phyloP scores from a whole-genome alignment of 2,113 vertebrate genomes.

The Bambusicola thoracicus region DNA sequence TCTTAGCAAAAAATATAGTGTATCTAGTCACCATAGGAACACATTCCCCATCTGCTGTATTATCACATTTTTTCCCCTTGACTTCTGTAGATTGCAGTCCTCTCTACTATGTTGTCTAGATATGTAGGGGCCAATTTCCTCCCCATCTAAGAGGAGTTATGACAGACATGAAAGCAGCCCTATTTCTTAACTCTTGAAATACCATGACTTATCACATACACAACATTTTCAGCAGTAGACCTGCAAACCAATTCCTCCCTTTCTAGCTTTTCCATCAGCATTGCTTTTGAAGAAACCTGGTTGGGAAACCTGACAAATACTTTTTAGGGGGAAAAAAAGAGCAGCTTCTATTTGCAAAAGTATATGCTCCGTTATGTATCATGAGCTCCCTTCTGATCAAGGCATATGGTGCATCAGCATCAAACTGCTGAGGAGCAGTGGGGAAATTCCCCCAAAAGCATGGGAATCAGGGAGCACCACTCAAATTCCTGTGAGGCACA shows the following conservation, averaged over 20 bases:
- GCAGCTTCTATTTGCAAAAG: not conserved
- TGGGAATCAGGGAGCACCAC: not conserved
- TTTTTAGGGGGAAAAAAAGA: not conserved
- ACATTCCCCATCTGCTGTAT: slow-evolving; percentile 63
- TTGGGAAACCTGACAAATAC: accelerated
- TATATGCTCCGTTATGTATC: not conserved
- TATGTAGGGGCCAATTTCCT: slow-evolving; percentile 65
- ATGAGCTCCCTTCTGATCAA: not conserved
- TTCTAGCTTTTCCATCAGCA: not conserved
- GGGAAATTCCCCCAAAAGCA: slow-evolving; percentile 11
- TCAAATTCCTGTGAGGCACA: not conserved
- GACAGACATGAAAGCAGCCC: not conserved
- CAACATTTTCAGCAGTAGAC: not conserved
- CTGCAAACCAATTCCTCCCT: not conserved
- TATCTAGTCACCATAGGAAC: slow-evolving; percentile 69
- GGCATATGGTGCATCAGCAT: not conserved
- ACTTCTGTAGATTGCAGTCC: slow-evolving; percentile 59
- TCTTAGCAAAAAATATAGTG: slow-evolving; percentile 59
- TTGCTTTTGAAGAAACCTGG: accelerated
- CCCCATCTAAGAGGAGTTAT: slow-evolving; percentile 36
- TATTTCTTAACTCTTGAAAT: slow-evolving; percentile 57
- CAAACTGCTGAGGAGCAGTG: not conserved
- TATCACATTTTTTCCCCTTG: slow-evolving; percentile 71
- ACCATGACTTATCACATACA: not conserved
- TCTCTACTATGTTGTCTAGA: slow-evolving; percentile 57